phyloP scores from a whole-genome alignment of 2,797 vertebrate genomes.

The Cossypha dichroa region DNA sequence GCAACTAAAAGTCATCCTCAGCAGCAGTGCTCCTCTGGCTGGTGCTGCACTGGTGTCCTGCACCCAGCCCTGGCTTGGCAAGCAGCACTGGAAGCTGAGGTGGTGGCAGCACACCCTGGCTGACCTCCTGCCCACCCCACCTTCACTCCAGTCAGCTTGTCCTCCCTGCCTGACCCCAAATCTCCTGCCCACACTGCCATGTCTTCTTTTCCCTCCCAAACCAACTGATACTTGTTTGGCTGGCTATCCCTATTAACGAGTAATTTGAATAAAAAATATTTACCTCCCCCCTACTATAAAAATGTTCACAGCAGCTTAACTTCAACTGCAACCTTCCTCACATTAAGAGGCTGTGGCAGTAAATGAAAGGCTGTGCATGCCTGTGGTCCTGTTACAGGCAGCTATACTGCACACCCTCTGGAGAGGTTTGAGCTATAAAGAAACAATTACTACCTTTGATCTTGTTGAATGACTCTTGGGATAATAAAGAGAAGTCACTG shows the following conservation, averaged over 20 bases:
- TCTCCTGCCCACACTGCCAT: no score
- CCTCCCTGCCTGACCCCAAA: not conserved
- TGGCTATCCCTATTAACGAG: not conserved
- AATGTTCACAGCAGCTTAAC: not conserved
- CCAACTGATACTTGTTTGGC: not conserved
- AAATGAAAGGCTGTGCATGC: not conserved
- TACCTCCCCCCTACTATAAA: not conserved
- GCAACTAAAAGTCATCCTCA: not conserved
- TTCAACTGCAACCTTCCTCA: not conserved
- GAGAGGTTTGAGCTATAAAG: not conserved
- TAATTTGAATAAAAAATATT: not conserved
- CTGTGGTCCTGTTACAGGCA: not conserved
- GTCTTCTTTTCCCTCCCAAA: not conserved
- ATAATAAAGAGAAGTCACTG: not conserved
- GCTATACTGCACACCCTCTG: not conserved
- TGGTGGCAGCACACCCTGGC: not conserved
- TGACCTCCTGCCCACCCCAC: not conserved
- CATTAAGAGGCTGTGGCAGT: not conserved
- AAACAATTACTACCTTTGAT: not conserved
- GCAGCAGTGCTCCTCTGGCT: not conserved
- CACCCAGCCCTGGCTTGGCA: not conserved
- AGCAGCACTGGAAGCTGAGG: fast-evolving
- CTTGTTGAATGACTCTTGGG: not conserved
- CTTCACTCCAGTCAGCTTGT: not conserved
- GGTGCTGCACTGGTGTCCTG: fast-evolving